These are phyloP conservation scores for Shargacucullia verbasci DNA, from an alignment of 2,888 invertebrate species.

Conservation along the genomic window DNA sequence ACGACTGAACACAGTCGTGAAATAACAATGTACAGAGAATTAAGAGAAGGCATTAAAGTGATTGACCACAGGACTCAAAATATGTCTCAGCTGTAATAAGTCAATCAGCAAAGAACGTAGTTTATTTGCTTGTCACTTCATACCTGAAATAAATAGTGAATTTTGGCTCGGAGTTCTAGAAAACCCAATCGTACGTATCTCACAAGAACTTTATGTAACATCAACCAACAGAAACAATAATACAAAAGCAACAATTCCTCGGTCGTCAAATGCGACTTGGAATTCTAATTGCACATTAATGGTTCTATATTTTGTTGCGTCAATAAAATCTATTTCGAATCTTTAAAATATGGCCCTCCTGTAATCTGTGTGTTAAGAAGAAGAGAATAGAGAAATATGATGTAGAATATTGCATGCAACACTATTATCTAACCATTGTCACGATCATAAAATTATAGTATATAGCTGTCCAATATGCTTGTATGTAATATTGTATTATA, in stretches of 20 bases:
- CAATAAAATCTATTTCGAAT: too few species aligned
- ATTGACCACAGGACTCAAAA: conserved; percentile 7
- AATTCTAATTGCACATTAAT: neutral
- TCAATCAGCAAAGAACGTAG: conserved; percentile 9
- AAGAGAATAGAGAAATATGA: too few species aligned
- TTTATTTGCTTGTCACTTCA: conserved; percentile 16
- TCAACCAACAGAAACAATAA: neutral
- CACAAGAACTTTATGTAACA: neutral
- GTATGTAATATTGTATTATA: too few species aligned
- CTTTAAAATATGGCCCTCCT: too few species aligned
- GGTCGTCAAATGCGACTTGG: neutral
- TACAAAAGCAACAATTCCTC: conserved; percentile 1
- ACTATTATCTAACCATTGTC: too few species aligned
- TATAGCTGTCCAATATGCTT: too few species aligned
- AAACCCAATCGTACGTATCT: conserved; percentile 16
- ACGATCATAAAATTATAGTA: too few species aligned
- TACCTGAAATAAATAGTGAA: conserved; percentile 3
- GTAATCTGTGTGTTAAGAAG: too few species aligned
- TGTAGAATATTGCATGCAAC: too few species aligned
- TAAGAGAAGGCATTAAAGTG: conserved; percentile 9
- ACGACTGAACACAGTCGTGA: neutral
- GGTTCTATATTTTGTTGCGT: too few species aligned
- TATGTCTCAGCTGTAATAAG: neutral
- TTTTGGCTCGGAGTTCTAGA: neutral
- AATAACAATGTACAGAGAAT: neutral